A percentile compares a stretch with the other conserved stretches of the same genome.
phyloP scores from a whole-genome alignment of 2,888 invertebrate species.

The Hirtodrosophila confusa region DNA sequence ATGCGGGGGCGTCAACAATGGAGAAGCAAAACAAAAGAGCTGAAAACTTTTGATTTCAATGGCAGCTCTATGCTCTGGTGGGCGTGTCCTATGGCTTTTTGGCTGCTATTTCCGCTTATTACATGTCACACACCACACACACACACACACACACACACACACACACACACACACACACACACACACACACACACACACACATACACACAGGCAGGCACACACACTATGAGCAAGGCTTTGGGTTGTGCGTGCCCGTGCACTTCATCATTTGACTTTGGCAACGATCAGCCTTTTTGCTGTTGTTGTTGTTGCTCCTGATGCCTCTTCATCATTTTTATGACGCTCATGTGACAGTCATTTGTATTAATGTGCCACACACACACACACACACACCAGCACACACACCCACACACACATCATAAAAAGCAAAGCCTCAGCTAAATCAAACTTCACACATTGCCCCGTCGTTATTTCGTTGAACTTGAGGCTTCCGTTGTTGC shows the following conservation, averaged over 20 bases:
- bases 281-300: slow-evolving; percentile 57
- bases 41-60: slow-evolving; percentile 31
- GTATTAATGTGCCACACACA: slow-evolving; percentile 69
- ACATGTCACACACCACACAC: slow-evolving; percentile 43
- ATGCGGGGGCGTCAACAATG: slow-evolving; percentile 52
- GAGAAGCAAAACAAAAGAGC: slow-evolving; percentile 26
- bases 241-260: slow-evolving; percentile 45
- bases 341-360: slow-evolving; percentile 78
- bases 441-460: slow-evolving; percentile 59
- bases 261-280: slow-evolving; percentile 51
- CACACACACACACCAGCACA: slow-evolving; percentile 25
- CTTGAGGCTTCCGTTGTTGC: slow-evolving; percentile 45
- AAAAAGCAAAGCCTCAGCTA: slow-evolving; percentile 46
- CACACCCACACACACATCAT: slow-evolving; percentile 30
- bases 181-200: slow-evolving; percentile 32
- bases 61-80: neutral
- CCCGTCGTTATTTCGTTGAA: slow-evolving; percentile 50
- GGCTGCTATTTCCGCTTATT: slow-evolving; percentile 62
- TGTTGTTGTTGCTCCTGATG: slow-evolving; percentile 28
- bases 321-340: slow-evolving; percentile 76
- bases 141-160: slow-evolving; percentile 17
- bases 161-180: slow-evolving; percentile 17
- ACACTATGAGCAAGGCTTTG: slow-evolving; percentile 8
- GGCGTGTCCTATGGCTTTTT: slow-evolving; percentile 37
- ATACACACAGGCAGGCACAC: slow-evolving; percentile 25